Base-by-base conservation (phyloP, 2,797 vertebrate species). In the Meriones psammophilus region DNA sequence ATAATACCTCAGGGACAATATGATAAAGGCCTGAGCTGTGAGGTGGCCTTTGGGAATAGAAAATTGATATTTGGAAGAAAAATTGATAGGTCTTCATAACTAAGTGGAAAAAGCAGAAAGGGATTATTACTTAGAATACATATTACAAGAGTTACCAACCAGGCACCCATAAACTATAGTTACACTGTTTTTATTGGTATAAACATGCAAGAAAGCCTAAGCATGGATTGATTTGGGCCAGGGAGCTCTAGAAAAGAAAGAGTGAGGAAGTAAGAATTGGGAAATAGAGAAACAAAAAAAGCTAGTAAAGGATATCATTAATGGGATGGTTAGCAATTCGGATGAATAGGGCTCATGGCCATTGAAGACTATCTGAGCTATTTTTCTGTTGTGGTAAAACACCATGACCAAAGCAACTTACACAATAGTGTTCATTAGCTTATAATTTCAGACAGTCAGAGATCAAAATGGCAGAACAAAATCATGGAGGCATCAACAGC, bases 111-210 rank as follows among this genome's bases (percentile, higher is more conserved):
- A 26, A 81, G 66, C 17, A 74, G 33, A 66, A 15, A 66, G 4
- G 20, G 77, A 76, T 95, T 94, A 80, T 91, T 93, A 93, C 87
- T 90, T 96, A 95, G 24, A 94, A 79, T 73, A 77, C 30, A 74
- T 62, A 94, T 89, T 69, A 90, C 28, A 58, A 69, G 81, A 83
- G 36, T 79, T 93, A 96, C 86, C 39, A 71, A 54, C 30, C 76
- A 93, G 71, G 20, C n/a, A 77, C 46, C 22, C 50, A 10, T 76
- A 87, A 94, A 89, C 84, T 15, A 85, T 68, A 83, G 83, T 79
- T 76, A 84, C 3, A 58, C 85, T 42, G 17, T n/a, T 83, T 88
- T 86, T 36, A 24, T 94, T 71, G 73, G 30, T 24, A 36, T 94
- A 91, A 26, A 33, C 33, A 13, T 62, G 36, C 88, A 92, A 95